Evolutionary conservation across 2,888 invertebrate species (phyloP).

Genomic region (Antheraea yamamai): DNA sequence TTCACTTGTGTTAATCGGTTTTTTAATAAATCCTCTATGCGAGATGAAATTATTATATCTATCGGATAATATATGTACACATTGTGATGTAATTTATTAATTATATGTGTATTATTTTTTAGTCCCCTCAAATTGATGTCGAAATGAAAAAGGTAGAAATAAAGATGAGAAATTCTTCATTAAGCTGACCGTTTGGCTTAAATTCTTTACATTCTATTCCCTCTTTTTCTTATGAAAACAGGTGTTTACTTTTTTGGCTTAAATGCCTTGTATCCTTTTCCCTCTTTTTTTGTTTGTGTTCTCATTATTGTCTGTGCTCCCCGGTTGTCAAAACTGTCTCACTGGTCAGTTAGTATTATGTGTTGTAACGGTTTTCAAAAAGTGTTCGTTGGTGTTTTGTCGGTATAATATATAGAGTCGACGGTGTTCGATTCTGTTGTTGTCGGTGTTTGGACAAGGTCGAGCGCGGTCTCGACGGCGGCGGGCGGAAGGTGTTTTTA

Average conservation of each 20-base stretch:
- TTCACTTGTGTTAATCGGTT: constrained; percentile 5
- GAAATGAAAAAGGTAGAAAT: background rate
- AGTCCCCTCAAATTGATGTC: background rate
- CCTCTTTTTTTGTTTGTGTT: background rate
- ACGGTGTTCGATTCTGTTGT: constrained; percentile 44
- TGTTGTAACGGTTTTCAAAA: constrained; percentile 25
- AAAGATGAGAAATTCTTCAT: background rate
- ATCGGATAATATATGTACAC: constrained; percentile 17
- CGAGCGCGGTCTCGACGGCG: constrained; percentile 42
- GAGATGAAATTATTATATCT: constrained; percentile 29
- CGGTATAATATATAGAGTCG: constrained; percentile 36
- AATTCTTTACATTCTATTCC: background rate
- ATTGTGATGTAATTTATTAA: constrained; percentile 14
- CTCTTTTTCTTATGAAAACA: too few relatives aligned
- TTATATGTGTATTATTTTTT: background rate
- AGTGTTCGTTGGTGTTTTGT: constrained; percentile 44
- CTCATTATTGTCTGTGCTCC: constrained; percentile 21
- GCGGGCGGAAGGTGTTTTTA: constrained; percentile 49
- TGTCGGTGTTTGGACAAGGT: constrained; percentile 59
- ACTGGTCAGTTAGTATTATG: constrained; percentile 48
- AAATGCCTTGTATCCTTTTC: background rate
- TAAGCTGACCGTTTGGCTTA: background rate
- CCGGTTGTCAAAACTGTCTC: constrained; percentile 46
- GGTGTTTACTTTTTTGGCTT: background rate
- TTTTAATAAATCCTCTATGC: constrained; percentile 25